Evolutionary conservation across 1,140 invertebrate genomes (phyloP), one percentile per base, ranked within the genome.

Genomic region (Lasaia peninsularis): DNA sequence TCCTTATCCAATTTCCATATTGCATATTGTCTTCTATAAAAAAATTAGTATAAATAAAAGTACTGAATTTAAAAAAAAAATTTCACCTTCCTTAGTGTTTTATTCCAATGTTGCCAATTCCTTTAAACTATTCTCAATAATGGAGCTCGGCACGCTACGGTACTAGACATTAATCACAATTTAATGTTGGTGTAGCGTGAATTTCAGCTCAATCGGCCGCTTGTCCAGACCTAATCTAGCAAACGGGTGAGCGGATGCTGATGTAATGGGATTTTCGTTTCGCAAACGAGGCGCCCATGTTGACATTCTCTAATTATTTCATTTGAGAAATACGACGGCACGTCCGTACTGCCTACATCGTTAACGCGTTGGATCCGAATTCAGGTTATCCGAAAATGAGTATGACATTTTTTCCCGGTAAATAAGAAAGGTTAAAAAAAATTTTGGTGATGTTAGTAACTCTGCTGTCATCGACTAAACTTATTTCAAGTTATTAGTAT

Each of bases 131-230:
- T 10, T 44, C 16, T 44, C 40, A 44, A 20, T 44, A 44, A 44
- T 44, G 16, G 40, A 20, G 40, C 5, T 20, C 2, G 18, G 14
- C 16, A 37, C 35, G 35, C 14, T 3, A 44, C 40, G 40, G 18
- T 16, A 20, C 40, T 16, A 18, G 40, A 44, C 40, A 44, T 44
- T 44, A 44, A 44, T 44, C 40, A 44, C 40, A 20, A 44, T 44
- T 44, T 44, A 44, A 44, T 44, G 40, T 44, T 44, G 4, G 18
- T 44, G 40, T 44, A 44, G 40, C 40, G 40, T 44, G 40, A 48
- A 48, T 48, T 48, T 48, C 40, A 48, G 18, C 40, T 48, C 40
- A 48, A 48, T 48, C 40, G 40, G 40, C 40, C 40, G 40, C 40
- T 48, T 48, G 40, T 48, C 18, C 40, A 48, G 40, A 48, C 40